Percentiles rank a stretch among this genome's conserved stretches.
phyloP scores from a whole-genome alignment of 2,888 invertebrate species.

The Heteromurus nitidus region DNA sequence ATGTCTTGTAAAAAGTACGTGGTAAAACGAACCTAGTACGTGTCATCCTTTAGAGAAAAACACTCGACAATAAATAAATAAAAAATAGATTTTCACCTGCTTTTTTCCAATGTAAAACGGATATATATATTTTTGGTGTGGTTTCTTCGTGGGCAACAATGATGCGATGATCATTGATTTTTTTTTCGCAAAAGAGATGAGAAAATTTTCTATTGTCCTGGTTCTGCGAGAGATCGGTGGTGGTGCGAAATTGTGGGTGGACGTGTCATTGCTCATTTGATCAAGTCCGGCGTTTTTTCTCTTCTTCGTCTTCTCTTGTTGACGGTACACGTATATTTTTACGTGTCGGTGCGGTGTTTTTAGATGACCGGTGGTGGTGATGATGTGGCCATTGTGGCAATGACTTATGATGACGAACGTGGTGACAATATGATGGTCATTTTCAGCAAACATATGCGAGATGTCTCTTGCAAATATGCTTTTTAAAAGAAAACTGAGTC shows the following conservation, averaged over 20 bases:
- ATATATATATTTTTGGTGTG: slow-evolving; percentile 41
- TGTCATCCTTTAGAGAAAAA: slow-evolving; percentile 17
- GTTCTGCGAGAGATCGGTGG: not conserved
- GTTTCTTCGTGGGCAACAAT: slow-evolving; percentile 27
- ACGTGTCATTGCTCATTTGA: slow-evolving; percentile 51
- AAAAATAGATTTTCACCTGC: not conserved
- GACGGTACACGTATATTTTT: slow-evolving; percentile 10
- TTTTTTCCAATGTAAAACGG: slow-evolving; percentile 17
- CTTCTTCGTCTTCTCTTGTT: too few species aligned
- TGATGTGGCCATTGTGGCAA: too few species aligned
- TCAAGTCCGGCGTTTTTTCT: not conserved
- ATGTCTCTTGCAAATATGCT: too few species aligned
- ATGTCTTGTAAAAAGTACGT: too few species aligned
- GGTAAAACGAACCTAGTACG: slow-evolving; percentile 54
- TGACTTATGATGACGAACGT: too few species aligned
- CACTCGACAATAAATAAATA: not conserved
- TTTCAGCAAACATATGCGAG: too few species aligned
- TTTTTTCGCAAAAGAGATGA: not conserved
- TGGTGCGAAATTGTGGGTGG: slow-evolving; percentile 58
- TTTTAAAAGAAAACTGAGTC: too few species aligned
- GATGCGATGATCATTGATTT: slow-evolving; percentile 14
- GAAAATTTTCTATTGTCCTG: slow-evolving; percentile 24
- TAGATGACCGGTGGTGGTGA: slow-evolving; percentile 16
- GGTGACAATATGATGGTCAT: too few species aligned
- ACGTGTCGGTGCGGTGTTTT: not conserved